Conservation (phyloP, 2,888 invertebrate species). For the Acronicta psi region DNA sequence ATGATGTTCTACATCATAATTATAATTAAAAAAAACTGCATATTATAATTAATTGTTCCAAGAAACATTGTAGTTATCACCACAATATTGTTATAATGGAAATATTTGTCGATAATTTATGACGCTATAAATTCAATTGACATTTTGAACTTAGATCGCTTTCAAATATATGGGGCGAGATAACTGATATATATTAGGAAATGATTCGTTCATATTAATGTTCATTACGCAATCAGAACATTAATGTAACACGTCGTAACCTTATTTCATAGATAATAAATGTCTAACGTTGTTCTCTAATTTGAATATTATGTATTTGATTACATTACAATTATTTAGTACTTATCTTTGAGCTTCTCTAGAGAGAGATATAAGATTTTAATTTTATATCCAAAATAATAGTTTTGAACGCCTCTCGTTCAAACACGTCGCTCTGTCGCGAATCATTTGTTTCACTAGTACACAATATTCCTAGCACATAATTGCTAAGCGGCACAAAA, state of each 20-base stretch:
- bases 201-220: conserved; percentile 35
- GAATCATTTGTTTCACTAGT: no score
- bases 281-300: conserved; percentile 26
- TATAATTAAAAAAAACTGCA: no score
- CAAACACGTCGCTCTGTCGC: no score
- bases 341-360: no score
- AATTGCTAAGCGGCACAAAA: no score
- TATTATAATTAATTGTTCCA: neutral
- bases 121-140: conserved; percentile 47
- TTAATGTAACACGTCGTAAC: conserved; percentile 49
- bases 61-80: conserved; percentile 38
- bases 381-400: no score
- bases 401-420: no score
- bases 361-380: no score
- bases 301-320: neutral
- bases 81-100: conserved; percentile 19
- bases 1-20: no score
- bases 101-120: conserved; percentile 41
- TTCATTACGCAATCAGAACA: conserved; percentile 43
- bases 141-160: conserved; percentile 40
- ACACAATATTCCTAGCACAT: no score
- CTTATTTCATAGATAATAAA: conserved; percentile 52
- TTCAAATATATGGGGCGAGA: conserved; percentile 50
- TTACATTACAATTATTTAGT: neutral
- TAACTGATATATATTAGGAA: conserved; percentile 49